Percentiles rank a stretch among this genome's conserved stretches.
phyloP scores from a whole-genome alignment of 2,797 vertebrate genomes.

The Macropus fuliginosus region DNA sequence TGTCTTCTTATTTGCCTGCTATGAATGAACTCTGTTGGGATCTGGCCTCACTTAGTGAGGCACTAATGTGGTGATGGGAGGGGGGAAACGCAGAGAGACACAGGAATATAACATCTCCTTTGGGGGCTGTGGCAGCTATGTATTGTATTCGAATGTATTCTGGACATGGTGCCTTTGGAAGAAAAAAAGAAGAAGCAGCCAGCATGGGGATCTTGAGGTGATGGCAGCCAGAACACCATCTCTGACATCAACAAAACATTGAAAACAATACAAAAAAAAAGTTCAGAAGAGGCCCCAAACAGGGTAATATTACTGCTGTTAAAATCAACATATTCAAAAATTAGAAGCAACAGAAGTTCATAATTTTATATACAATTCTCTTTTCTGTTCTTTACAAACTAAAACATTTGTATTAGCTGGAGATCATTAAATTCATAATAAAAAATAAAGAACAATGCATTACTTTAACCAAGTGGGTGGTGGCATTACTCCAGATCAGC shows the following conservation, averaged over 20 bases:
- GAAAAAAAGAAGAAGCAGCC: neutral
- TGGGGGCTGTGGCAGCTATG: neutral
- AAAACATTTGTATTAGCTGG: neutral
- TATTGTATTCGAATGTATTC: neutral
- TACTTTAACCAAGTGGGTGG: neutral
- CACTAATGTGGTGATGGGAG: neutral
- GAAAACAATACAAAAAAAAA: neutral
- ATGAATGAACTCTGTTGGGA: constrained; percentile 6
- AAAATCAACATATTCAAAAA: neutral
- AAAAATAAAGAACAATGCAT: neutral
- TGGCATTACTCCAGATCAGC: neutral
- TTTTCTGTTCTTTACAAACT: neutral
- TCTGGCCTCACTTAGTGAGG: constrained; percentile 15
- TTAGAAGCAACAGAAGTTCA: neutral
- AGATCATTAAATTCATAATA: neutral
- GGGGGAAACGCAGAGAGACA: neutral
- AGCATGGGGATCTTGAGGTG: neutral
- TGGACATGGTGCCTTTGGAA: neutral
- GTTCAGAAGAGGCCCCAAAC: neutral
- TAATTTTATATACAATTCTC: neutral
- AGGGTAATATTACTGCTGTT: neutral
- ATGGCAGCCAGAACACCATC: neutral
- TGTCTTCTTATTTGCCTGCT: neutral
- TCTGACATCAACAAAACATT: neutral
- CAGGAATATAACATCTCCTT: neutral